Percentiles rank a stretch among this genome's conserved stretches.
phyloP scores from a whole-genome alignment of 2,888 invertebrate genomes.

The Gari tellinella region DNA sequence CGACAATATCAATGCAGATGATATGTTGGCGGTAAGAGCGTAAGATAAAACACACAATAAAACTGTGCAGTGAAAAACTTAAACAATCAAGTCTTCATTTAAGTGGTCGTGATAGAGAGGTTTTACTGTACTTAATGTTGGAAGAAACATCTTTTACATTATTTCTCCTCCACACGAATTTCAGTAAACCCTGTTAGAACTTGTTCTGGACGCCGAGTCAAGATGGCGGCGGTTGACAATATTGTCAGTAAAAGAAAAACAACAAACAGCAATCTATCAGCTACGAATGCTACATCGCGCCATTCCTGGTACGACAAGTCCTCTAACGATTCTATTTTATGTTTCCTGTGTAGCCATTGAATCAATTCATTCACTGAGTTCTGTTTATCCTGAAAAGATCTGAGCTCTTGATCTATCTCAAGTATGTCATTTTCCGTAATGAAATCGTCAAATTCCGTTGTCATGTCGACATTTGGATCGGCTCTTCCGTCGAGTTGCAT shows the following conservation, averaged over 20 bases:
- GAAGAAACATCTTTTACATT: too few species aligned
- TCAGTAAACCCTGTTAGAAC: slow-evolving; percentile 55
- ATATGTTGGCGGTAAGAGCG: too few species aligned
- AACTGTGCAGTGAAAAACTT: too few species aligned
- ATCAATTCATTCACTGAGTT: slow-evolving; percentile 69
- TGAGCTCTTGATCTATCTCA: slow-evolving; percentile 34
- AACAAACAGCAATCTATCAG: slow-evolving; percentile 75
- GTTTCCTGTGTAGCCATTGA: slow-evolving; percentile 66
- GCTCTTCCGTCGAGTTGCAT: slow-evolving; percentile 29
- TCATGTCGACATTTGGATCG: slow-evolving; percentile 11
- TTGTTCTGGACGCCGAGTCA: slow-evolving; percentile 71
- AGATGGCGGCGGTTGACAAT: slow-evolving; percentile 69
- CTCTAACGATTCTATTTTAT: slow-evolving; percentile 67
- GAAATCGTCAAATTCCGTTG: slow-evolving; percentile 23
- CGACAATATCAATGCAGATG: too few species aligned
- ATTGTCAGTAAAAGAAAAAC: slow-evolving; percentile 72
- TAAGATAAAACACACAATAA: too few species aligned
- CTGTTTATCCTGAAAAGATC: slow-evolving; percentile 50
- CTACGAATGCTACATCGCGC: slow-evolving; percentile 76
- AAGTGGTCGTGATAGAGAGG: too few species aligned
- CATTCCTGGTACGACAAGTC: slow-evolving; percentile 74
- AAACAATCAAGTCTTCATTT: too few species aligned
- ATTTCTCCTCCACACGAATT: slow-evolving; percentile 14
- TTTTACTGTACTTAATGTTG: too few species aligned
- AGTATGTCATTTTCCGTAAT: slow-evolving; percentile 29